Conservation (phyloP, 2,113 vertebrate species). For the Rallus limicola region DNA sequence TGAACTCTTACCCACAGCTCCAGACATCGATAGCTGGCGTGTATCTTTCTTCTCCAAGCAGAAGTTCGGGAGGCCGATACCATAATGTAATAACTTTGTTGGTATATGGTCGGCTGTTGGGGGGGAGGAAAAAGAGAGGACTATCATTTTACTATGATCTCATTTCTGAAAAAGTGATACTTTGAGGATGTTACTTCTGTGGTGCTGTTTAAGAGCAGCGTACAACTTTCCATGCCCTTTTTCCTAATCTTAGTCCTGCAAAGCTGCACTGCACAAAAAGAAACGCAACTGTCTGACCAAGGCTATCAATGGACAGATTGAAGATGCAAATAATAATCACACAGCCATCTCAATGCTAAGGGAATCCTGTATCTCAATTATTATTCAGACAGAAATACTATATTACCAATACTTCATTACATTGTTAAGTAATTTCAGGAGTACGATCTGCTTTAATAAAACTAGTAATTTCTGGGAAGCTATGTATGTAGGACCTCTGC, state of each 20-base stretch:
- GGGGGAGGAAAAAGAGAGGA: slow-evolving; percentile 36
- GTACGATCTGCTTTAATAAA: neutral
- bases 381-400: neutral
- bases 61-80: slow-evolving; percentile 86
- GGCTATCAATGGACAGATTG: neutral
- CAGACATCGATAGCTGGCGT: slow-evolving; percentile 87
- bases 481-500: neutral
- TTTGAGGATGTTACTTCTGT: neutral
- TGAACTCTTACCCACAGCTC: slow-evolving; percentile 85
- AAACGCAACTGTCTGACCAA: neutral
- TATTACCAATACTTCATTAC: neutral
- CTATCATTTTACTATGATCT: slow-evolving; percentile 3
- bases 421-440: neutral
- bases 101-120: slow-evolving; percentile 83
- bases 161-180: neutral
- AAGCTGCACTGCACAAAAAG: neutral
- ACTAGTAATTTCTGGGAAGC: neutral
- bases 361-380: neutral
- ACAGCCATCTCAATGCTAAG: neutral
- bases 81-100: slow-evolving; percentile 88
- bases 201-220: neutral
- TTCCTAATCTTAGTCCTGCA: neutral
- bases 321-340: neutral
- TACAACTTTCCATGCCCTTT: neutral
- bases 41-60: slow-evolving; percentile 86